A percentile compares a stretch with the other conserved stretches of the same genome.
Conservation (phyloP, 2,797 vertebrate species). For the Schizopygopsis pylzovi region DNA sequence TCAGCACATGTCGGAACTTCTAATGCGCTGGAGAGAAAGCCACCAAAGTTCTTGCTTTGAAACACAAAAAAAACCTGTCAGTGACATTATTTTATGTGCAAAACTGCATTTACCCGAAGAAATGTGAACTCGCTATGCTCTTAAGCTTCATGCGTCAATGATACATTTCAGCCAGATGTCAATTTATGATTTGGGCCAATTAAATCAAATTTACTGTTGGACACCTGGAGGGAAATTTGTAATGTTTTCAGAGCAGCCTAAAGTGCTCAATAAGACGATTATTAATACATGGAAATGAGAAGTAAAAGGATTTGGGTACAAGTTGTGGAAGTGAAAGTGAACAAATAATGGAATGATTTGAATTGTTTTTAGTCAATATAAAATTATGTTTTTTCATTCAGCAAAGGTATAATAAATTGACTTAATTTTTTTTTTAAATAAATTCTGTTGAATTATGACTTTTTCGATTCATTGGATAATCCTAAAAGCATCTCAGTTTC, state of each 20-base stretch:
- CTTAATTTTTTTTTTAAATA: no score
- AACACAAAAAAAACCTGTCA: background rate
- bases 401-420: no score
- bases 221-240: background rate
- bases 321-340: background rate
- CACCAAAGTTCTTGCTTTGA: constrained; percentile 39
- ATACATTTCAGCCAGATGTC: background rate
- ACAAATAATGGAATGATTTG: background rate
- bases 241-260: background rate
- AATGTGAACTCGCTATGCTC: background rate
- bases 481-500: background rate
- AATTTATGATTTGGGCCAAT: background rate
- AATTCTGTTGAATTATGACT: background rate
- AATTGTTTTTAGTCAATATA: background rate
- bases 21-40: constrained; percentile 15
- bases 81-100: constrained; percentile 1
- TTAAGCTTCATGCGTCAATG: background rate
- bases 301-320: background rate
- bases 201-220: background rate
- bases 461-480: background rate
- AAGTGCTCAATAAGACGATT: constrained; percentile 7
- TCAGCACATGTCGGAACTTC: constrained; percentile 51
- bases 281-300: background rate
- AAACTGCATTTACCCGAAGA: background rate
- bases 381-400: no score